Conservation (phyloP, 2,888 invertebrate genomes). For the Chrysomela aeneicollis region DNA sequence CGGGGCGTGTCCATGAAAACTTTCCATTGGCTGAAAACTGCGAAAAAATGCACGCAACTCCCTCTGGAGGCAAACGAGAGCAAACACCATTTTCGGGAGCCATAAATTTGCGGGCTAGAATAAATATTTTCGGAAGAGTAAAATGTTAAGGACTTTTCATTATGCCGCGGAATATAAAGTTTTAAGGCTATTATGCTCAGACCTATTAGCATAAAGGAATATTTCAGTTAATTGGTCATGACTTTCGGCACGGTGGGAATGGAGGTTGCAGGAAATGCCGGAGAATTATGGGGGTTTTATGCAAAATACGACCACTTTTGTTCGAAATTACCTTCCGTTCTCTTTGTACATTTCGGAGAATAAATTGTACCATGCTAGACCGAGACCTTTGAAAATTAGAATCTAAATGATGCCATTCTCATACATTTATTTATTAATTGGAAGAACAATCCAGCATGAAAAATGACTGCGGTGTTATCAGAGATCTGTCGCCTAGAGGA, state of each 20-base stretch:
- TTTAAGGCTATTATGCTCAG: slow-evolving; percentile 61
- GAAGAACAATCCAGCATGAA: slow-evolving; percentile 33
- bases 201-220: slow-evolving; percentile 62
- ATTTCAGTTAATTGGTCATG: slow-evolving; percentile 61
- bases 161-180: slow-evolving; percentile 61
- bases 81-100: slow-evolving; percentile 63
- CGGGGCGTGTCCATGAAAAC: slow-evolving; percentile 56
- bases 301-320: slow-evolving; percentile 53
- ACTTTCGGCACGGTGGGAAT: slow-evolving; percentile 50
- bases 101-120: slow-evolving; percentile 63
- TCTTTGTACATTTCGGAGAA: slow-evolving; percentile 47
- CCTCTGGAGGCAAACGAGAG: slow-evolving; percentile 57
- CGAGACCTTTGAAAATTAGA: slow-evolving; percentile 37
- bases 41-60: slow-evolving; percentile 57
- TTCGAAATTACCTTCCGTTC: slow-evolving; percentile 50
- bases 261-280: slow-evolving; percentile 54
- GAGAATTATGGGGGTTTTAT: slow-evolving; percentile 56
- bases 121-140: slow-evolving; percentile 63
- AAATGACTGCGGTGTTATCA: slow-evolving; percentile 21
- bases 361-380: slow-evolving; percentile 45
- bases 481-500: neutral
- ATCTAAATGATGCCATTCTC: slow-evolving; percentile 40
- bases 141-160: slow-evolving; percentile 64
- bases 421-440: slow-evolving; percentile 41
- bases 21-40: slow-evolving; percentile 61